Percentiles rank a stretch among this genome's conserved stretches.
These are phyloP conservation scores for Myanophis thanlyinensis DNA, from an alignment of 2,113 vertebrate species.

Conservation along the genomic window DNA sequence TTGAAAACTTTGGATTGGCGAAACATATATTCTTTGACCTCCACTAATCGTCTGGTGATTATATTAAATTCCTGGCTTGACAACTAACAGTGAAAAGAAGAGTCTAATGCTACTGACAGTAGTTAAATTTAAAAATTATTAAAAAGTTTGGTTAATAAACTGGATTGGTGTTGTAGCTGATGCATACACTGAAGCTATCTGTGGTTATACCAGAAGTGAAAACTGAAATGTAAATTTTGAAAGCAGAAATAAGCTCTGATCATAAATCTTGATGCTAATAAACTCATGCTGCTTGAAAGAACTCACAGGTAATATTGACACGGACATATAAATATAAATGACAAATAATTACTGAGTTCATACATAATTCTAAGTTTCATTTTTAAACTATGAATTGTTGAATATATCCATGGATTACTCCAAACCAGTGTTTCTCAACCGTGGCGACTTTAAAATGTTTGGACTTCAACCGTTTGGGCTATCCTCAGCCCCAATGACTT, in stretches of 20 bases:
- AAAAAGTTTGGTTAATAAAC: background rate
- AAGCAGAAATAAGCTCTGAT: background rate
- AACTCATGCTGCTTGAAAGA: background rate
- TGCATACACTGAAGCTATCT: background rate
- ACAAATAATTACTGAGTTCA: background rate
- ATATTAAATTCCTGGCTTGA: background rate
- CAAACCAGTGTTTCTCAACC: no score
- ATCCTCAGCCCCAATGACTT: no score
- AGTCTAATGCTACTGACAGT: background rate
- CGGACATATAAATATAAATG: background rate
- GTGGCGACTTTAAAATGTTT: no score
- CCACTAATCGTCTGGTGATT: background rate
- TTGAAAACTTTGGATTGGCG: background rate
- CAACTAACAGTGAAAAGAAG: background rate
- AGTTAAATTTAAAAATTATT: background rate
- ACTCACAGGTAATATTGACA: background rate
- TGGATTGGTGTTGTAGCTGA: background rate
- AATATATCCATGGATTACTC: background rate
- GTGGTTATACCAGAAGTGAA: background rate
- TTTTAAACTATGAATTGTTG: background rate
- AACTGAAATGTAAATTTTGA: background rate
- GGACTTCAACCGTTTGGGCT: no score
- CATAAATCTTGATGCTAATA: background rate
- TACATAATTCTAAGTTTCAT: background rate
- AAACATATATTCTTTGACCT: background rate